phyloP scores from a whole-genome alignment of 2,888 invertebrate genomes.

The Adineta ricciae region DNA sequence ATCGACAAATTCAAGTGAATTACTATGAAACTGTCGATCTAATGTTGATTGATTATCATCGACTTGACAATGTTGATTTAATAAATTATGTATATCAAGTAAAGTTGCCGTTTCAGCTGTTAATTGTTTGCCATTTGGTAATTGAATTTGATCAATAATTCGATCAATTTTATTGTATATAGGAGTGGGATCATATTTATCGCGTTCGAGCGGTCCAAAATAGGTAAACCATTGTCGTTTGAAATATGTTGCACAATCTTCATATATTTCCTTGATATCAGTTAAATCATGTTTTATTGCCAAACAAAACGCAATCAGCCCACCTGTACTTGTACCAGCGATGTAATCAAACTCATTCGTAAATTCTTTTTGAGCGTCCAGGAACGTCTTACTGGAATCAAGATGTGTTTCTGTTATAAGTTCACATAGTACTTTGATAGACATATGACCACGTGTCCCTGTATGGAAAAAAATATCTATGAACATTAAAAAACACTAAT shows the following conservation, averaged over 20 bases:
- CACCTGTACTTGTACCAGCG: too few species aligned
- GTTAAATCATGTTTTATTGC: background rate
- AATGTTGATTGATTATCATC: background rate
- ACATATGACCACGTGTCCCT: too few species aligned
- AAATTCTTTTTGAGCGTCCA: background rate
- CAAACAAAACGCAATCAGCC: too few species aligned
- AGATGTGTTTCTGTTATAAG: too few species aligned
- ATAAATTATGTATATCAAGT: background rate
- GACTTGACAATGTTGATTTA: background rate
- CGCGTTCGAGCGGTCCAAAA: too few species aligned
- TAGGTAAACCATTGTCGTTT: background rate
- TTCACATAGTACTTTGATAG: too few species aligned
- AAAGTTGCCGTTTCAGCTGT: background rate
- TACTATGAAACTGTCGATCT: background rate
- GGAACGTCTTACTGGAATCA: background rate
- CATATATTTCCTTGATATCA: background rate
- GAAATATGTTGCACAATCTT: background rate
- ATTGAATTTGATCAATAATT: background rate
- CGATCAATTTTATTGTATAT: background rate
- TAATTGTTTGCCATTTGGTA: background rate
- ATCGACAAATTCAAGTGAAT: background rate
- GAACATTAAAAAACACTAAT: too few species aligned
- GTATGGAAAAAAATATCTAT: too few species aligned
- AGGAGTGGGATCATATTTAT: background rate
- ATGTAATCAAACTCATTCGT: background rate